phyloP scores from a whole-genome alignment of 2,888 invertebrate species.

The Pyrocoelia pectoralis region DNA sequence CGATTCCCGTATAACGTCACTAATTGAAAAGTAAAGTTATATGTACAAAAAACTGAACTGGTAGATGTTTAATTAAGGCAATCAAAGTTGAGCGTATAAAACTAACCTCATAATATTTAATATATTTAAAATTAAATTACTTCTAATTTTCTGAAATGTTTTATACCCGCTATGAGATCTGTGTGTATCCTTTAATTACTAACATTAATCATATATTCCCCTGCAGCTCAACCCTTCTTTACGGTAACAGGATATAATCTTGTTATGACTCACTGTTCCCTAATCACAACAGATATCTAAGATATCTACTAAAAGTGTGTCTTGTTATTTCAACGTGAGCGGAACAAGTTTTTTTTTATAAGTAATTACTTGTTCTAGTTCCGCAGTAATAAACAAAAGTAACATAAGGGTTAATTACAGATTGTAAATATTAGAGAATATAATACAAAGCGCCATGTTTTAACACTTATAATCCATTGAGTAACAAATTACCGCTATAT shows the following conservation, averaged over 20 bases:
- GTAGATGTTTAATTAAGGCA: not conserved
- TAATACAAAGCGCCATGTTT: conserved; percentile 19
- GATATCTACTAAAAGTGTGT: not conserved
- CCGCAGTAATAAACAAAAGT: no score
- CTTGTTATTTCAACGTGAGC: no score
- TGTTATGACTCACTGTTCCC: not conserved
- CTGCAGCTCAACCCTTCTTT: not conserved
- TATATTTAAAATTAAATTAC: not conserved
- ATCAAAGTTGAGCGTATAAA: not conserved
- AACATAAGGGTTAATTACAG: no score
- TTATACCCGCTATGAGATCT: not conserved
- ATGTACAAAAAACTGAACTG: not conserved
- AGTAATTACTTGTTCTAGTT: no score
- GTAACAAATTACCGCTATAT: conserved; percentile 30
- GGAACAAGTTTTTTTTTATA: no score
- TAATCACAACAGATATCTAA: not conserved
- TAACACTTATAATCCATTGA: conserved; percentile 23
- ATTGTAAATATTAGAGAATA: not conserved
- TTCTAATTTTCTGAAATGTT: not conserved
- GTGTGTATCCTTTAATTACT: not conserved
- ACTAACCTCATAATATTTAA: not conserved
- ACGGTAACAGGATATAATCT: not conserved
- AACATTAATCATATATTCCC: conserved; percentile 2
- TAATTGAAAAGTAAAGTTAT: not conserved
- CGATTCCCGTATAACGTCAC: not conserved